phyloP scores from a whole-genome alignment of 2,797 vertebrate genomes.

The Iguana delicatissima region DNA sequence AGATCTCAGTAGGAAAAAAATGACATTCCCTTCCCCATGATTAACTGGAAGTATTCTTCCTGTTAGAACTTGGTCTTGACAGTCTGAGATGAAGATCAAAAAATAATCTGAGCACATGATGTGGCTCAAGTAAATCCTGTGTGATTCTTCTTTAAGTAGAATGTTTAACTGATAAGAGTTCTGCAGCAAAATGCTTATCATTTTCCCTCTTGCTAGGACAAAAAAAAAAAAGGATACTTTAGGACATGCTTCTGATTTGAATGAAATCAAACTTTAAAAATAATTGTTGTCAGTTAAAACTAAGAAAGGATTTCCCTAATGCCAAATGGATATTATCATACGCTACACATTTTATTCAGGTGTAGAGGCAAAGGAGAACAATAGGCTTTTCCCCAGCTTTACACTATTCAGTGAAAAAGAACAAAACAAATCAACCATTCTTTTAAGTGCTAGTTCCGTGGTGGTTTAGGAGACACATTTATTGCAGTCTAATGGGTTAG shows the following conservation, averaged over 20 bases:
- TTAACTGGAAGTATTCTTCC: constrained; percentile 49
- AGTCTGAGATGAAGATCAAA: constrained; percentile 58
- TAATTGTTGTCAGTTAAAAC: fast-evolving
- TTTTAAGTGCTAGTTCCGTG: background rate
- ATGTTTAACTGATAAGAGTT: background rate
- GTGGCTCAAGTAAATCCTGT: constrained; percentile 50
- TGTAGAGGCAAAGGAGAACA: background rate
- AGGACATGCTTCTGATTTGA: constrained; percentile 33
- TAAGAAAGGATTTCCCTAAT: background rate
- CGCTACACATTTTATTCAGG: background rate
- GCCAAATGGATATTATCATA: background rate
- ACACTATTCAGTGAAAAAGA: constrained; percentile 25
- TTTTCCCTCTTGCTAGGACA: background rate
- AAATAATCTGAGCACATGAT: constrained; percentile 57
- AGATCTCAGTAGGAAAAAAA: constrained; percentile 45
- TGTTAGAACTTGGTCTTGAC: constrained; percentile 28
- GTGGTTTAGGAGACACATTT: background rate
- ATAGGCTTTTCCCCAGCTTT: background rate
- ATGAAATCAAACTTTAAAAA: constrained; percentile 4
- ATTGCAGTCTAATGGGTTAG: background rate
- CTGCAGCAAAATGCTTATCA: background rate
- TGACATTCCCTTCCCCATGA: constrained; percentile 43
- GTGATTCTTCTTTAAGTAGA: constrained; percentile 44
- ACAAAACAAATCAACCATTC: background rate
- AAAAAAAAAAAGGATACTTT: background rate